Conservation (phyloP, 2,888 invertebrate genomes). For the Drosophila diplacantha region DNA sequence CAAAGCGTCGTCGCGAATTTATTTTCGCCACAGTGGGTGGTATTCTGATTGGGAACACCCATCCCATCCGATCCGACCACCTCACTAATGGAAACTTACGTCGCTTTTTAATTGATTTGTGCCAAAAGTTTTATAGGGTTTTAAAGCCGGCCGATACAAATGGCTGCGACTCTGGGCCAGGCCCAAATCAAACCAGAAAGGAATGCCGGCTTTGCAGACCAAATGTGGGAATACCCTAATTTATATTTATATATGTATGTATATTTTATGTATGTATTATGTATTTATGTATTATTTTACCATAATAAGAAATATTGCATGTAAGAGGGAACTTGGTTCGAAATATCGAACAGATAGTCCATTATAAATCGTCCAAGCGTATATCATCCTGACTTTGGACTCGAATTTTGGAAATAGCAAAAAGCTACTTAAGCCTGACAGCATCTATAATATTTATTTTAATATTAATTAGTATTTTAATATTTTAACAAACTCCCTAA, state of each 20-base stretch:
- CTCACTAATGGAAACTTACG: constrained; percentile 34
- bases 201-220: background rate
- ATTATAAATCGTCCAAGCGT: too few species aligned
- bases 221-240: background rate
- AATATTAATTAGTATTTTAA: too few species aligned
- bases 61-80: constrained; percentile 7
- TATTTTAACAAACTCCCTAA: background rate
- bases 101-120: constrained; percentile 63
- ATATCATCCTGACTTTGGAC: too few species aligned
- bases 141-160: constrained; percentile 47
- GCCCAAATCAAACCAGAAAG: background rate
- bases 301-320: too few species aligned
- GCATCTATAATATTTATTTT: too few species aligned
- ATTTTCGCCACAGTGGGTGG: constrained; percentile 69
- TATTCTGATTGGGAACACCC: constrained; percentile 44
- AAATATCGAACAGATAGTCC: too few species aligned
- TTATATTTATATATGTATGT: too few species aligned
- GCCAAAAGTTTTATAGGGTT: constrained; percentile 59
- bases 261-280: too few species aligned
- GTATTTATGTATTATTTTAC: too few species aligned
- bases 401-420: too few species aligned
- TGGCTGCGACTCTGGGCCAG: constrained; percentile 25
- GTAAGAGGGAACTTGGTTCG: too few species aligned
- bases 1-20: constrained; percentile 58
- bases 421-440: too few species aligned